Conservation (phyloP, 2,888 invertebrate genomes). For the Pheosia gnoma region DNA sequence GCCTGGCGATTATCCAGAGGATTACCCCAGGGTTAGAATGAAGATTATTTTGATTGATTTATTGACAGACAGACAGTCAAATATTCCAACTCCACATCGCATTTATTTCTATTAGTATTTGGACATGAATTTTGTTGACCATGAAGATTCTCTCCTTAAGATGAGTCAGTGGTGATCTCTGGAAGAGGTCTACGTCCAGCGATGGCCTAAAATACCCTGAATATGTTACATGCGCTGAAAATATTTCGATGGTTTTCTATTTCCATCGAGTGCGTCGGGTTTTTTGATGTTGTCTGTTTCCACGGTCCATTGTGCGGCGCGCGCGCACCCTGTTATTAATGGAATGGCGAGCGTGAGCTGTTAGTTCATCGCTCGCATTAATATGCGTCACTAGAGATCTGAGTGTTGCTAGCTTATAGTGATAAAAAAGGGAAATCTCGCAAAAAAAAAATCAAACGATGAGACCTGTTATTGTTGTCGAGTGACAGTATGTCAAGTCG, state of each 20-base stretch:
- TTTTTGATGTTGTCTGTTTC: conserved; percentile 2
- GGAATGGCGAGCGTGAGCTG: background rate
- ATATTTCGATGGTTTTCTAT: conserved; percentile 1
- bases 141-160: background rate
- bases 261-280: conserved; percentile 3
- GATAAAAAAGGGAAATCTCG: background rate
- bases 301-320: conserved; percentile 5
- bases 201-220: background rate
- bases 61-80: no score
- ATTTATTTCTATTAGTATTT: no score
- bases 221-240: background rate
- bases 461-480: background rate
- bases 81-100: no score
- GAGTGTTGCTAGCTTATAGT: background rate
- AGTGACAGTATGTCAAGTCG: no score
- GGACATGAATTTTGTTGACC: no score
- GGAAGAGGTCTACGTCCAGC: background rate
- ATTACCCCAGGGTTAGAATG: no score
- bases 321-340: conserved; percentile 4
- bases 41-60: no score
- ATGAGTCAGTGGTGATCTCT: background rate
- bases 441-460: background rate
- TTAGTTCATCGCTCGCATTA: conserved; percentile 7
- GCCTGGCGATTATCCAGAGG: no score
- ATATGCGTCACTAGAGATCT: conserved; percentile 7